Evolutionary conservation across 2,888 invertebrate species (phyloP).

Genomic region (Agonopterix arenella): DNA sequence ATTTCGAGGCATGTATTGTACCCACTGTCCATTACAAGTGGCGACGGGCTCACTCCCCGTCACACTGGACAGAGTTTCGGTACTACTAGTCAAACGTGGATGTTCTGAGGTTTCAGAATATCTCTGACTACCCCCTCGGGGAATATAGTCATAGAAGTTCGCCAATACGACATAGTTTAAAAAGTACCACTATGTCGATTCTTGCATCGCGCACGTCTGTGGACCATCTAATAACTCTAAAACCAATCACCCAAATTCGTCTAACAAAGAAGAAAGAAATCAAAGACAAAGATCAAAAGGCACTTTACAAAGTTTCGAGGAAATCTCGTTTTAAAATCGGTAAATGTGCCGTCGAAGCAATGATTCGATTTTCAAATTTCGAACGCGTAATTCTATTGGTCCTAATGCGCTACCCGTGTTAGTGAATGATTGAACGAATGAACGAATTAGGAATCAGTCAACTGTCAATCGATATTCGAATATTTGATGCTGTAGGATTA

Average conservation of each 20-base stretch:
- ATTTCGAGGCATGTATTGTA: no score
- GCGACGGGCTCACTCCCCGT: no score
- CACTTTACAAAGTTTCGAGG: neutral
- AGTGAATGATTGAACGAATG: slow-evolving; percentile 54
- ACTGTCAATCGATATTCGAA: slow-evolving; percentile 26
- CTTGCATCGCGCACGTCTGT: no score
- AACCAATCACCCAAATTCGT: neutral
- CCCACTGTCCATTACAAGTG: no score
- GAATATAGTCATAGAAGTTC: no score
- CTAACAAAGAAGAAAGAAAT: neutral
- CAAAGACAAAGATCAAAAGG: neutral
- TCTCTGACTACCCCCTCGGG: no score
- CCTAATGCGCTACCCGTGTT: slow-evolving; percentile 64
- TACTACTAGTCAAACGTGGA: no score
- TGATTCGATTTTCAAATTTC: slow-evolving; percentile 62
- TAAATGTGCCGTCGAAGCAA: slow-evolving; percentile 38
- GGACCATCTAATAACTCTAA: no score
- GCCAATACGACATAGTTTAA: no score
- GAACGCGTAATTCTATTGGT: slow-evolving; percentile 59
- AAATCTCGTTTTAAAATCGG: slow-evolving; percentile 2
- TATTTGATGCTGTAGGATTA: neutral
- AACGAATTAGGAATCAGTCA: slow-evolving; percentile 51
- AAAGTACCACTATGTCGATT: no score
- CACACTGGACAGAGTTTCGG: no score
- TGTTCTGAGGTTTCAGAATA: no score